Evolutionary conservation across 2,888 invertebrate genomes (phyloP).

Genomic region (Leucozona laternaria): DNA sequence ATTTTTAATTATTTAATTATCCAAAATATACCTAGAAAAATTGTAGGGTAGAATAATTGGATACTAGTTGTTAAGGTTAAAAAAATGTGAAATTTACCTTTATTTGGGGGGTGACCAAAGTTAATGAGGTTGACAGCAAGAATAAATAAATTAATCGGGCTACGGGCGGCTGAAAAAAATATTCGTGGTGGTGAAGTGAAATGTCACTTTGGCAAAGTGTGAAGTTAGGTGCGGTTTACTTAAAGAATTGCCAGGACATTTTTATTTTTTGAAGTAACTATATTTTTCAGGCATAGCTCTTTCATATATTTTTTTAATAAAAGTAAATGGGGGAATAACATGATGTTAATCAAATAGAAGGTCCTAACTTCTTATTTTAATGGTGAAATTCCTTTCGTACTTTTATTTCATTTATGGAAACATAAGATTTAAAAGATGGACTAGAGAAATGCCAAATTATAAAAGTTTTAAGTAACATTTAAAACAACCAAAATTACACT

Average conservation of each 20-base stretch:
- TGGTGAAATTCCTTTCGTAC: too few relatives aligned
- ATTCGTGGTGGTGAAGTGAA: slow-evolving; percentile 27
- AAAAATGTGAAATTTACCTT: slow-evolving; percentile 34
- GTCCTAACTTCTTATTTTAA: too few relatives aligned
- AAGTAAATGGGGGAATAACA: too few relatives aligned
- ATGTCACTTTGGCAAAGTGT: neutral
- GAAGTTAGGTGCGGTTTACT: neutral
- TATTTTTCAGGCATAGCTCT: too few relatives aligned
- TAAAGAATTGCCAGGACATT: slow-evolving; percentile 2
- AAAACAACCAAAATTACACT: too few relatives aligned
- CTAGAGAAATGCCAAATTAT: too few relatives aligned
- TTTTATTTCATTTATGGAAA: too few relatives aligned
- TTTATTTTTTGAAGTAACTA: too few relatives aligned
- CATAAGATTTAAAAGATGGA: too few relatives aligned
- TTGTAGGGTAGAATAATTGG: neutral
- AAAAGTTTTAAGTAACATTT: too few relatives aligned
- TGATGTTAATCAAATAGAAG: too few relatives aligned
- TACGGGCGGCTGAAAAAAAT: neutral
- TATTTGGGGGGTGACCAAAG: slow-evolving; percentile 49
- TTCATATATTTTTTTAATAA: too few relatives aligned
- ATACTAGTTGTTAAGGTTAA: neutral
- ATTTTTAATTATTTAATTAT: slow-evolving; percentile 27
- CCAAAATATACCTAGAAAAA: neutral
- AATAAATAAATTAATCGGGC: slow-evolving; percentile 30
- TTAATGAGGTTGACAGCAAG: slow-evolving; percentile 55